These are phyloP conservation scores for Festucalex cinctus DNA, from an alignment of 2,113 vertebrate species.

Conservation along the genomic window DNA sequence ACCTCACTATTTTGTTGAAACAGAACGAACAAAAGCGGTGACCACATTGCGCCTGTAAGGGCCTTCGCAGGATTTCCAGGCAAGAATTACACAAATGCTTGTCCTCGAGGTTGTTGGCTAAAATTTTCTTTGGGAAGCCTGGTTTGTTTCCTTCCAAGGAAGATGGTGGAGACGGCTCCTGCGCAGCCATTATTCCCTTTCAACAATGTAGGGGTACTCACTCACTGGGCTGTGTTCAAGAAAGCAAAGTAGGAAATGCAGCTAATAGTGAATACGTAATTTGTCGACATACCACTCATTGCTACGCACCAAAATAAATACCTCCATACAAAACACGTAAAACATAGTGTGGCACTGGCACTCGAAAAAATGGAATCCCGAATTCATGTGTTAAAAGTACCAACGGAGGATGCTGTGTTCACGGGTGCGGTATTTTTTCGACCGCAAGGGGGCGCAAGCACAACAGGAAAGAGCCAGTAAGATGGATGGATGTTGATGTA, in stretches of 20 bases:
- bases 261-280: constrained; percentile 11
- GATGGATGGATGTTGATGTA: neutral
- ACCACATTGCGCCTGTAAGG: constrained; percentile 90
- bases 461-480: neutral
- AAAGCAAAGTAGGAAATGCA: constrained; percentile 35
- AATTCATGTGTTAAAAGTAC: constrained; percentile 18
- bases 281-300: constrained; percentile 23
- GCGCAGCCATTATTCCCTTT: constrained; percentile 76
- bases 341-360: neutral
- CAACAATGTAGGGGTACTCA: constrained; percentile 50
- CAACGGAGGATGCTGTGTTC: neutral
- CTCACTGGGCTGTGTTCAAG: constrained; percentile 59
- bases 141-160: constrained; percentile 88
- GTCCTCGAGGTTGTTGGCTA: constrained; percentile 85
- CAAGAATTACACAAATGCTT: constrained; percentile 94
- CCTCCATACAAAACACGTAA: neutral
- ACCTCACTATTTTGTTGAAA: constrained; percentile 88
- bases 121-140: constrained; percentile 87
- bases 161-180: constrained; percentile 83
- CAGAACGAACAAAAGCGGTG: constrained; percentile 94
- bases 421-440: neutral
- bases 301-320: neutral
- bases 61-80: constrained; percentile 84
- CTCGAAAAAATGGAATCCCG: neutral
- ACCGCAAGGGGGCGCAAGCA: constrained; percentile 27